Conservation (phyloP, 2,797 vertebrate species). For the Labeo calbasu region DNA sequence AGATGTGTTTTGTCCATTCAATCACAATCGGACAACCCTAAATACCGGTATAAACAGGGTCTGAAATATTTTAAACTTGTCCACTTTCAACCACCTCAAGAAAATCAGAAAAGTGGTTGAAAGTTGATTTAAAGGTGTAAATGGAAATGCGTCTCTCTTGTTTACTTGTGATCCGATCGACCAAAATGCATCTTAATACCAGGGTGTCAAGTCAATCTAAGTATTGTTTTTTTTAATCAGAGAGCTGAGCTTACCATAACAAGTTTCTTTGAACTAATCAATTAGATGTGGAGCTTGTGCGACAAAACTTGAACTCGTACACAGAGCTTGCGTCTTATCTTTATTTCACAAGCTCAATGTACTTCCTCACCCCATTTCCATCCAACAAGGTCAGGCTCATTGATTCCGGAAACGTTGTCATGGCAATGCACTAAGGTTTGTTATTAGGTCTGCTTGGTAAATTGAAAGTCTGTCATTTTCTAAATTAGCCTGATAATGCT, state of each 20-base stretch:
- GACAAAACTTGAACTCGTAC: neutral
- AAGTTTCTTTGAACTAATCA: neutral
- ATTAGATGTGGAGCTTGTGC: neutral
- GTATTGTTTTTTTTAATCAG: neutral
- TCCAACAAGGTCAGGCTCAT: constrained; percentile 48
- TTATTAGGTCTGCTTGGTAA: constrained; percentile 45
- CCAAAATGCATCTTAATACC: neutral
- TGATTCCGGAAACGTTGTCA: constrained; percentile 46
- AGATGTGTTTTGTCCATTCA: too few relatives aligned
- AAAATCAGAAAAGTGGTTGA: neutral
- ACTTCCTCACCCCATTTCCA: neutral
- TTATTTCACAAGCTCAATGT: constrained; percentile 28
- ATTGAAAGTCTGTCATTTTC: constrained; percentile 50
- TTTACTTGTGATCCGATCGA: neutral
- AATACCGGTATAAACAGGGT: too few relatives aligned
- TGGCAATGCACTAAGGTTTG: constrained; percentile 44
- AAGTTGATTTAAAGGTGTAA: neutral
- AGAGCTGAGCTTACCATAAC: neutral
- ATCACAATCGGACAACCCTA: too few relatives aligned
- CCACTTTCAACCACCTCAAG: too few relatives aligned
- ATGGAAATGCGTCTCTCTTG: neutral
- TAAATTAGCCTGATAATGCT: constrained; percentile 49
- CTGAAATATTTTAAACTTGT: too few relatives aligned
- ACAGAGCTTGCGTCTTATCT: neutral
- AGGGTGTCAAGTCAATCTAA: neutral